Evolutionary conservation across 2,113 vertebrate genomes (phyloP).

Genomic region (Hemicordylus capensis): DNA sequence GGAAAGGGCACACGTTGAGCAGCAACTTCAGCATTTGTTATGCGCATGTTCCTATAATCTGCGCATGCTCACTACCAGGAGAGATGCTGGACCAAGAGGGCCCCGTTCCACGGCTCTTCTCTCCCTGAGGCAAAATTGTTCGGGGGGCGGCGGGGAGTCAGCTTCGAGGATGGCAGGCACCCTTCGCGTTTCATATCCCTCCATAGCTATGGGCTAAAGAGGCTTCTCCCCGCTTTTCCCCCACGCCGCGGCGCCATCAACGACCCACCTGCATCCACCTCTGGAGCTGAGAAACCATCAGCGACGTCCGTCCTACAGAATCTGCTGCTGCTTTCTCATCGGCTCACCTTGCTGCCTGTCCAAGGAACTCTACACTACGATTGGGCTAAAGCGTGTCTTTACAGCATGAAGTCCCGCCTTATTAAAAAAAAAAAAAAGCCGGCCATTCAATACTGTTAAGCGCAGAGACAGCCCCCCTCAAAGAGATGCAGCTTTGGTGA

Average conservation of each 20-base stretch:
- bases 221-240: background rate
- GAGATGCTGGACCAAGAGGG: background rate
- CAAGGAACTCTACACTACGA: background rate
- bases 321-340: background rate
- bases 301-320: background rate
- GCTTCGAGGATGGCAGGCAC: background rate
- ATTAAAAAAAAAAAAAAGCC: background rate
- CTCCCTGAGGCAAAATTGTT: background rate
- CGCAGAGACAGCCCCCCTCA: background rate
- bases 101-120: background rate
- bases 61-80: background rate
- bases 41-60: background rate
- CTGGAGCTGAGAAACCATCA: background rate
- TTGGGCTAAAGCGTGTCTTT: background rate
- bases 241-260: background rate
- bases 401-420: background rate
- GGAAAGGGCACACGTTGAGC: background rate
- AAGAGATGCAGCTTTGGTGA: fast-evolving
- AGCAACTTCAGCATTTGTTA: background rate
- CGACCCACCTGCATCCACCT: background rate
- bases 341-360: background rate
- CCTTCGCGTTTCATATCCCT: background rate
- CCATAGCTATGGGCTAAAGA: background rate
- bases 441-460: background rate
- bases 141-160: too few species aligned